Base-by-base conservation (phyloP, 2,888 invertebrate genomes). In the Omphaloscelis lunosa region DNA sequence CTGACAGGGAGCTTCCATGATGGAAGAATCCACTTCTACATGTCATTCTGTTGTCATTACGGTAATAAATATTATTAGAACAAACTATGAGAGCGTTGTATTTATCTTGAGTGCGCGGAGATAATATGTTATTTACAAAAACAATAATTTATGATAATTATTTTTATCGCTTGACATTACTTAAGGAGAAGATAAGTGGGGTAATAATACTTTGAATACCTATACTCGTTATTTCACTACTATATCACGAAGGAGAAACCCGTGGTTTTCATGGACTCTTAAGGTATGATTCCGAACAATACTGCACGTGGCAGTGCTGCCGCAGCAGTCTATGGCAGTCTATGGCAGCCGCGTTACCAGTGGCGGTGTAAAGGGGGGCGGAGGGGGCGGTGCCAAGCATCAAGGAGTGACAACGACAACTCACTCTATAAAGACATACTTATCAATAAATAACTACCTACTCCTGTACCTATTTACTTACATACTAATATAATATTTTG, bases 71-170 rank as follows among this genome's bases (percentile, higher is more conserved):
- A 15, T 17, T 71, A 75, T 59, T 67, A 65, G 3, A 59, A 68
- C 58, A 75, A 27, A n/a, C 39, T 59, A 29, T 5, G 53, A 15
- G 29, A 53, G 11, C 34, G 59, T 27, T 69, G 20, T 70, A 39
- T 58, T 56, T 83, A 84, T 77, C 84, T 76, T 56, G 34, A 84
- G 56, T 41, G 39, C 9, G 6, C 27, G 9, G 20, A 63, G 68
- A 80, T 84, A 72, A 77, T n/a, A 73, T 72, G 53, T 48, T 74
- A 72, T 71, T 75, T 75, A 80, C 83, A 66, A 68, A 66, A 80
- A 72, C 73, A 80, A 72, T 41, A 69, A 62, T 59, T 29, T 12
- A 39, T 29, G 75, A 84, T 83, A 78, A 73, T 34, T 39, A 56
- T 72, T 53, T 62, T 41, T 80, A 70, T 77, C 70, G 41, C 51